A percentile compares a stretch with the other conserved stretches of the same genome.
phyloP scores from a whole-genome alignment of 1,140 invertebrate species.

The Carposina sasakii region DNA sequence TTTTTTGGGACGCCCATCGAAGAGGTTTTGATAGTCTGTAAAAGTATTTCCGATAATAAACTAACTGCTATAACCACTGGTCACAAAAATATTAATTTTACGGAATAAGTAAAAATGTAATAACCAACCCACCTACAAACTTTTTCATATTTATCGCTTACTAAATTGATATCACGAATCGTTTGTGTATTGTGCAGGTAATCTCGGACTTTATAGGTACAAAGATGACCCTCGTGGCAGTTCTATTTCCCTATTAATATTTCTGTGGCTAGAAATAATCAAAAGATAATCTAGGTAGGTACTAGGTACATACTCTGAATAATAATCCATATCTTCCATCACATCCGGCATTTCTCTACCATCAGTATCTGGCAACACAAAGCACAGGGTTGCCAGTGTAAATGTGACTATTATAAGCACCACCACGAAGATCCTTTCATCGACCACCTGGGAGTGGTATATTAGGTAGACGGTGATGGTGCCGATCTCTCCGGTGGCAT shows the following conservation, averaged over 20 bases:
- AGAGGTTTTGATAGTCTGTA: constrained; percentile 55
- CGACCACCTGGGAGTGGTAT: constrained; percentile 24
- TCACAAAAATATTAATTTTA: too few relatives aligned
- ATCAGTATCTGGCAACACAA: constrained; percentile 46
- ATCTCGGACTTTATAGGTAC: too few relatives aligned
- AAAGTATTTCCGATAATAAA: too few relatives aligned
- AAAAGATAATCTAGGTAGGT: constrained; percentile 4
- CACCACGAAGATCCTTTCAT: constrained; percentile 24
- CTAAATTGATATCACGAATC: too few relatives aligned
- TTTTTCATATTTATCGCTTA: too few relatives aligned
- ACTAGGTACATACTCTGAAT: constrained; percentile 53
- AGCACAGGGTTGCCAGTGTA: constrained; percentile 27
- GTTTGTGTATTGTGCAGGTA: too few relatives aligned
- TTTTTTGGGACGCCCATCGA: constrained; percentile 56
- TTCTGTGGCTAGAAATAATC: too few relatives aligned
- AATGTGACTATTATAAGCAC: constrained; percentile 29
- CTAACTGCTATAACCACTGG: too few relatives aligned
- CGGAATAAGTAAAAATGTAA: too few relatives aligned
- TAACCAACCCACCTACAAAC: too few relatives aligned
- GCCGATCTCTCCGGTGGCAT: constrained; percentile 45
- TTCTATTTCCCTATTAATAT: too few relatives aligned
- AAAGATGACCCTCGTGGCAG: too few relatives aligned
- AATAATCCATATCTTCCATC: constrained; percentile 60
- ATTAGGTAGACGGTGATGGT: constrained; percentile 44
- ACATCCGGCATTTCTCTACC: constrained; percentile 54